Conservation (phyloP, 1,140 invertebrate genomes). For the Akabosia matsudoensis region DNA sequence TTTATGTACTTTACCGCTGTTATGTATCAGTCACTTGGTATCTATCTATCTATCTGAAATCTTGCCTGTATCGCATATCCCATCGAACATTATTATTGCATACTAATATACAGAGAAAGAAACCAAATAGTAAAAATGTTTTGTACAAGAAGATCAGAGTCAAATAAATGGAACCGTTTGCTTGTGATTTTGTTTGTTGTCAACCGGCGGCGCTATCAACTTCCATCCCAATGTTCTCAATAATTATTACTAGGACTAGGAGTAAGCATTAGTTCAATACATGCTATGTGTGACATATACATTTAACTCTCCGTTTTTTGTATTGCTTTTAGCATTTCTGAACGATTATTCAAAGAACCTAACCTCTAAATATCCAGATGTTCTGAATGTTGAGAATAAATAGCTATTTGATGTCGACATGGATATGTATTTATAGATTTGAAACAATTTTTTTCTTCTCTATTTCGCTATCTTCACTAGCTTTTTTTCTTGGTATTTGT, state of each 20-base stretch:
- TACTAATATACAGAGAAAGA: not conserved
- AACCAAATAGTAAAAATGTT: not conserved
- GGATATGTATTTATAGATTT: conserved; percentile 48
- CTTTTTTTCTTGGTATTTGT: not conserved
- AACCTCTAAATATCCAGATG: conserved; percentile 42
- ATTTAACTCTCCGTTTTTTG: conserved; percentile 43
- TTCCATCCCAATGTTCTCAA: not conserved
- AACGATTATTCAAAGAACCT: not conserved
- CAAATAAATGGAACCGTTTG: conserved; percentile 21
- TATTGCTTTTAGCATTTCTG: conserved; percentile 11
- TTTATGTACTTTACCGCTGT: conserved; percentile 9
- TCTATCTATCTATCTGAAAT: not conserved
- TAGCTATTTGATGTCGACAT: conserved; percentile 46
- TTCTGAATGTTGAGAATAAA: conserved; percentile 43
- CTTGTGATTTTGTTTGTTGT: not conserved
- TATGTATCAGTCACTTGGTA: conserved; percentile 11
- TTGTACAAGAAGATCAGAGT: not conserved
- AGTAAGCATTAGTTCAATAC: not conserved
- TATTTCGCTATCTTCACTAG: conserved; percentile 12
- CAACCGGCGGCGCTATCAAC: not conserved
- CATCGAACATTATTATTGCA: conserved; percentile 18
- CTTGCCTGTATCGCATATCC: conserved; percentile 42
- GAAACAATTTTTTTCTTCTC: conserved; percentile 40
- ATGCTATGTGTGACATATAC: not conserved
- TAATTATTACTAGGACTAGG: not conserved